Base-by-base conservation (phyloP, 1,140 invertebrate genomes). In the Leguminivora glycinivorella region DNA sequence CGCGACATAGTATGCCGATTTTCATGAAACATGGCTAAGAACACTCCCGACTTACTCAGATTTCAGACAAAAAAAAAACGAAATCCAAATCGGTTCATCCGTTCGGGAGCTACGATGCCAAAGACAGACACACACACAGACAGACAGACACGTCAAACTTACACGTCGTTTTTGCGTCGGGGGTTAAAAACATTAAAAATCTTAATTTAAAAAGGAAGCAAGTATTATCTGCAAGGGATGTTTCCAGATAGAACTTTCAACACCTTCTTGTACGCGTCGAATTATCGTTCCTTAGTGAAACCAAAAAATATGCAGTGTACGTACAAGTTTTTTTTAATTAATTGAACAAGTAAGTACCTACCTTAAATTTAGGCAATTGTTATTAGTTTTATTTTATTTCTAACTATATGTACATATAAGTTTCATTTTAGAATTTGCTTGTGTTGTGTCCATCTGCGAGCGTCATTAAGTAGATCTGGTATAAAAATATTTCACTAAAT, bases 271-370 rank as follows among this genome's bases (percentile, higher is more conserved):
- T 60, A 26, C 56, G 25, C 58, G 26, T 63, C 58, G 19, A 63
- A 60, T 69, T 66, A 69, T 80, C 72, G 83, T 84, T 84, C 81
- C 83, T 84, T 73, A 70, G 75, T 56, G 56, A 82, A 77, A 83
- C 81, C 82, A 83, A 85, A 85, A 85, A 81, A 79, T 70, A 68
- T 47, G 68, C 73, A 75, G 71, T 74, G 72, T 76, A 70, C 67
- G 43, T 63, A 66, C 34, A 43, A 47, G 24, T 34, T 26, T 52
- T 70, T 56, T 52, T 40, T 52, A 68, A 68, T 43, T 43, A 67
- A 73, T 77, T 74, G 78, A 75, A 75, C 76, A 75, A 79, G 26
- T 72, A 68, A 2, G 63, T 58, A 38, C 40, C 40, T n/a, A 52
- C 47, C 47, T 52, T 52, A 52, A 52, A 52, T 22, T 52, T 22